These are phyloP conservation scores for Falco columbarius DNA, from an alignment of 2,797 vertebrate species.

Conservation along the genomic window DNA sequence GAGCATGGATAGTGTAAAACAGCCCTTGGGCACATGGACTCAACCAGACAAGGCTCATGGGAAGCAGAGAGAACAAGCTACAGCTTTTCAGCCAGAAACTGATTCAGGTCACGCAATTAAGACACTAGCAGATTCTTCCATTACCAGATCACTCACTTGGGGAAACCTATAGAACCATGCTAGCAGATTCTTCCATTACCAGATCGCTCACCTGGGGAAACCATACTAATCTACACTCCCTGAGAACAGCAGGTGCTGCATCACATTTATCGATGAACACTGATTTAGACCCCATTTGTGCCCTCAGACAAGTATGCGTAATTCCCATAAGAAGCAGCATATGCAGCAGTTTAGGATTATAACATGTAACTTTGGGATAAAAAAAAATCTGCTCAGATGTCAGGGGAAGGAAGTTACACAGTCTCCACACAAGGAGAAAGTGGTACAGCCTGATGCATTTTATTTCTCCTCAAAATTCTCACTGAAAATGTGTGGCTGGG, in stretches of 20 bases:
- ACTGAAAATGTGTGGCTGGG: background rate
- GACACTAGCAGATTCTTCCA: background rate
- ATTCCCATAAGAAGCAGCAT: background rate
- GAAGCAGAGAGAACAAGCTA: background rate
- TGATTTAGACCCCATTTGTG: background rate
- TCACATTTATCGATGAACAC: background rate
- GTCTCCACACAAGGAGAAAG: background rate
- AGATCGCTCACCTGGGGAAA: no score
- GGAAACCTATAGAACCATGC: background rate
- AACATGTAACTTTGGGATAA: background rate
- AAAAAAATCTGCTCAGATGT: background rate
- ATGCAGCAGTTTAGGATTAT: background rate
- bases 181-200: no score
- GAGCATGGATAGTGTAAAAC: background rate
- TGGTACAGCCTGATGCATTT: background rate
- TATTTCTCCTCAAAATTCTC: background rate
- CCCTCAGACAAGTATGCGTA: background rate
- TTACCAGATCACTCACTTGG: background rate
- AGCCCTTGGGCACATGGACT: background rate
- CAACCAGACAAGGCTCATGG: background rate
- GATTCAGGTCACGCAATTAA: background rate
- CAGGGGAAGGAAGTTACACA: background rate
- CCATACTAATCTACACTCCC: fast-evolving
- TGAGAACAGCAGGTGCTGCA: background rate
- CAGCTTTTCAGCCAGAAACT: background rate